A percentile compares a stretch with the other conserved stretches of the same genome.
These are phyloP conservation scores for Pangasius macronema DNA, from an alignment of 2,797 vertebrate species.

Conservation along the genomic window DNA sequence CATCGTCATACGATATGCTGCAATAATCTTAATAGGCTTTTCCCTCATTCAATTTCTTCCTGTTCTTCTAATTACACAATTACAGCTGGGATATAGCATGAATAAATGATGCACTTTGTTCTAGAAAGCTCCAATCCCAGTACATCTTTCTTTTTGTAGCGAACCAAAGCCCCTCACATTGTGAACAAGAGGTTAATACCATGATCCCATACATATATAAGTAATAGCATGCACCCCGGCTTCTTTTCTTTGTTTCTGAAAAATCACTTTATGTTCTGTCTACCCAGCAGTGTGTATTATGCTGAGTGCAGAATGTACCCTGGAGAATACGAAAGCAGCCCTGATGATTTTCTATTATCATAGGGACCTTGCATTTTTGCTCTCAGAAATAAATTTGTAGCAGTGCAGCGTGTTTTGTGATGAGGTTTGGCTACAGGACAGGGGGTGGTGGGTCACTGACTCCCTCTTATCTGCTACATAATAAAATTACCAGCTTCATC, in stretches of 20 bases:
- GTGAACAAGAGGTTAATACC: constrained; percentile 61
- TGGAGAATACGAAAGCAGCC: constrained; percentile 67
- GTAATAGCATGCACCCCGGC: constrained; percentile 39
- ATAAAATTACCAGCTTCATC: constrained; percentile 67
- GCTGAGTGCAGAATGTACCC: constrained; percentile 73
- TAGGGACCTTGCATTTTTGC: constrained; percentile 58
- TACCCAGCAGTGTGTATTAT: constrained; percentile 41
- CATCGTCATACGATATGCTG: constrained; percentile 54
- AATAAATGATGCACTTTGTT: constrained; percentile 66
- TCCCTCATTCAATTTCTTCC: constrained; percentile 67
- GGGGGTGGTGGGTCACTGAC: constrained; percentile 43
- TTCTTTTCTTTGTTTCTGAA: constrained; percentile 58
- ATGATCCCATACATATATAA: constrained; percentile 55
- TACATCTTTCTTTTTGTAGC: constrained; percentile 38
- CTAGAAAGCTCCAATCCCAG: constrained; percentile 59
- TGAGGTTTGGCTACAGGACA: constrained; percentile 52
- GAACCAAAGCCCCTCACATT: constrained; percentile 13
- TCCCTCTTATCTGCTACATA: constrained; percentile 75
- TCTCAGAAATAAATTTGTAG: constrained; percentile 74
- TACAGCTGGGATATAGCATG: constrained; percentile 74
- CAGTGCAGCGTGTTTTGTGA: constrained; percentile 60
- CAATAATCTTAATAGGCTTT: constrained; percentile 76
- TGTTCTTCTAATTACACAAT: constrained; percentile 77
- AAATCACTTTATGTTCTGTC: constrained; percentile 56
- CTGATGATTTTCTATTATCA: constrained; percentile 79